Conservation (phyloP, 35 echinoderm and acorn worm species). For the Chiridota heheva region DNA sequence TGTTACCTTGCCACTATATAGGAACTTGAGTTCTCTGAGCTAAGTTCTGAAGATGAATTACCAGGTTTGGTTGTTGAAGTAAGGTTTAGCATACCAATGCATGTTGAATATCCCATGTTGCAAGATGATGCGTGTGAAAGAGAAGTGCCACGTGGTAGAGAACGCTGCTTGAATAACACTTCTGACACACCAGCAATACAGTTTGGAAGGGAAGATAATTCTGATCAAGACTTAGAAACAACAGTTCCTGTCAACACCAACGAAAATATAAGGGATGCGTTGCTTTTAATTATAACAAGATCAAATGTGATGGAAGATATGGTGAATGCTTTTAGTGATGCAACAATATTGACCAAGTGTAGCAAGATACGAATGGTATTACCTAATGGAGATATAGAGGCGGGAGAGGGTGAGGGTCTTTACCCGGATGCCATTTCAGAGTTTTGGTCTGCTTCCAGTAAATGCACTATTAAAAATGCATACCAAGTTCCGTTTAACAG, state of each 20-base stretch:
- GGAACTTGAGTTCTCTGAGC: no score
- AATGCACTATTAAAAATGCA: not conserved
- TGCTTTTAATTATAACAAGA: not conserved
- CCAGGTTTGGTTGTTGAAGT: no score
- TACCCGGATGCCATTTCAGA: slow-evolving; percentile 17
- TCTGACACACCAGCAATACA: not conserved
- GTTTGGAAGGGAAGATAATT: not conserved
- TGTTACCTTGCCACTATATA: slow-evolving; percentile 1
- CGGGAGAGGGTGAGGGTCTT: slow-evolving; percentile 22
- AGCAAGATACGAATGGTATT: slow-evolving; percentile 2
- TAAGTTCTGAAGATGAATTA: no score
- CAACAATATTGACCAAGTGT: slow-evolving; percentile 6
- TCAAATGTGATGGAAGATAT: not conserved
- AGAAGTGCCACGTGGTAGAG: not conserved
- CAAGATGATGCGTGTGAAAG: not conserved
- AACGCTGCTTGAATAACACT: not conserved
- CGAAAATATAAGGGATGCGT: not conserved
- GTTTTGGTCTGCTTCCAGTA: slow-evolving; percentile 19
- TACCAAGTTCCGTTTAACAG: slow-evolving; percentile 19
- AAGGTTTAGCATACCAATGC: no score
- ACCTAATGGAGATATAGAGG: slow-evolving; percentile 23
- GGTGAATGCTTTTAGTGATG: slow-evolving; percentile 20
- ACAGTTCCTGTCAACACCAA: not conserved
- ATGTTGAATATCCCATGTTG: no score
- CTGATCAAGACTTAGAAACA: not conserved